Conservation (phyloP, 37 sponge, comb jelly and placozoan species). For the Halichondria panicea region DNA sequence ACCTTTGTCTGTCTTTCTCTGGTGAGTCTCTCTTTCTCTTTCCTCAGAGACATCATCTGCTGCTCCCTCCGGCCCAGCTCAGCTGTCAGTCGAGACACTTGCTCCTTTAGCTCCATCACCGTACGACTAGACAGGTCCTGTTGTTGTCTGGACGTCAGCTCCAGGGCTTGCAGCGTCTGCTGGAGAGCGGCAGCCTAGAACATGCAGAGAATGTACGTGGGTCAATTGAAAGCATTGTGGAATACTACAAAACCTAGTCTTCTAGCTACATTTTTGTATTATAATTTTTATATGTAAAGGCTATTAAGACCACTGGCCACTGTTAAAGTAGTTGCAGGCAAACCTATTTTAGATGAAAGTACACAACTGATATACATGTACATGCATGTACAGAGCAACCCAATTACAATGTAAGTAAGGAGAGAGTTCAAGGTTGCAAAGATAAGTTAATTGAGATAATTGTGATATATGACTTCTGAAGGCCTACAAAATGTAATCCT, state of each 20-base stretch:
- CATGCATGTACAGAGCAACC: neutral
- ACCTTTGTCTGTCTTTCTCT: slow-evolving; percentile 25
- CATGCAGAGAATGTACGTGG: no score
- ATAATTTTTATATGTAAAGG: no score
- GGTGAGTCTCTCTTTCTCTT: slow-evolving; percentile 23
- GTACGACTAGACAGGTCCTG: slow-evolving; percentile 18
- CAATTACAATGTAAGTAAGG: no score
- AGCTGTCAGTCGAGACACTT: neutral
- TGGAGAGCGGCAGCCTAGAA: slow-evolving; percentile 8
- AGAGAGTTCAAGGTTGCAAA: no score
- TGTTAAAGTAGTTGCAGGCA: no score
- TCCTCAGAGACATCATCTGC: neutral
- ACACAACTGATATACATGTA: neutral
- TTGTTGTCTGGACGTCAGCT: slow-evolving; percentile 26
- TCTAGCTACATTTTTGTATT: no score
- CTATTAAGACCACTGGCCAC: no score
- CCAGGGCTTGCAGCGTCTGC: slow-evolving; percentile 33
- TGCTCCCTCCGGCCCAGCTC: slow-evolving; percentile 24
- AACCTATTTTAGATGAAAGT: neutral
- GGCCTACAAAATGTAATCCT: no score
- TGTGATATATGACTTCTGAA: no score
- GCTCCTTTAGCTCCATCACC: slow-evolving; percentile 14
- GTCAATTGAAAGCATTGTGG: no score
- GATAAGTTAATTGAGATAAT: no score
- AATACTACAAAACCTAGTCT: no score